Percentiles rank a stretch among this genome's conserved stretches.
Evolutionary conservation across 53 echinoderm and acorn worm species (phyloP).

Genomic region (Zoroaster sp.): DNA sequence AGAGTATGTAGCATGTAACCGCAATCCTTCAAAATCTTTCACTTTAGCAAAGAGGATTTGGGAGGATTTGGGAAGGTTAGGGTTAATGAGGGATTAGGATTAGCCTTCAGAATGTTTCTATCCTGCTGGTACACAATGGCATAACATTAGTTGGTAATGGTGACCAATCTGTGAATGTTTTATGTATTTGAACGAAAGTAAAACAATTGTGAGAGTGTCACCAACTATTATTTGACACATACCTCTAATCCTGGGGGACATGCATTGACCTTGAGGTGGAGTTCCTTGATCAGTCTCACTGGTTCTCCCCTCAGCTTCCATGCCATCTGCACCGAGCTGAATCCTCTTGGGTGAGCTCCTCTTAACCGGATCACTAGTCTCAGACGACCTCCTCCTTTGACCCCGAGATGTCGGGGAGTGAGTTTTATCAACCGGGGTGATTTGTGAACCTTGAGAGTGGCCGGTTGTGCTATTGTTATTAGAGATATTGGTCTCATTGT

Average conservation of each 20-base stretch:
- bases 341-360: not conserved
- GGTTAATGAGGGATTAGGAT: too few relatives aligned
- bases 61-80: too few relatives aligned
- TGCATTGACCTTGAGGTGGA: not conserved
- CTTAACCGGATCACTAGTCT: not conserved
- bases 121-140: too few relatives aligned
- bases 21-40: too few relatives aligned
- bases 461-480: constrained; percentile 14
- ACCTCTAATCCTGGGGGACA: not conserved
- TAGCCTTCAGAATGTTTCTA: too few relatives aligned
- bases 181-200: too few relatives aligned
- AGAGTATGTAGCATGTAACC: too few relatives aligned
- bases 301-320: not conserved
- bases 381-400: not conserved
- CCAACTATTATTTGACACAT: not conserved
- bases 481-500: not conserved
- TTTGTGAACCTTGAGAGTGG: not conserved
- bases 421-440: not conserved
- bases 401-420: not conserved
- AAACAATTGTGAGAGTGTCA: too few relatives aligned
- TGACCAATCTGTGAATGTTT: too few relatives aligned
- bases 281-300: not conserved
- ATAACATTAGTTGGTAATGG: too few relatives aligned
- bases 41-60: too few relatives aligned
- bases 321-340: not conserved